Base-by-base conservation (phyloP, 2,113 vertebrate genomes). In the Tricholaema leucomelas region DNA sequence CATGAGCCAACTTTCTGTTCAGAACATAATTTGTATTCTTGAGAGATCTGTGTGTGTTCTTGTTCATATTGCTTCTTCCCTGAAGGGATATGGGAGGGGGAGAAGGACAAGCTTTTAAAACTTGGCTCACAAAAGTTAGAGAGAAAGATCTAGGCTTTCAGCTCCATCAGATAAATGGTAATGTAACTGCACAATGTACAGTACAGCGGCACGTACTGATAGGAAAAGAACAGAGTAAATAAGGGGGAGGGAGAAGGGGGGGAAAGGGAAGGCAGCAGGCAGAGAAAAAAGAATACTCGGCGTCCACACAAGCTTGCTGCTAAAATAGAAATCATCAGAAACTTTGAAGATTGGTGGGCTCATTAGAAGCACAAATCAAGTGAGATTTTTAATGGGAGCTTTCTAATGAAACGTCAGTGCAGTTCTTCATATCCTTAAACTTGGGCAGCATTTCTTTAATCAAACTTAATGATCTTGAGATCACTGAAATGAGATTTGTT, bases 21-120 rank as follows among this genome's bases (percentile, higher is more conserved):
- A 92, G 91, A 95, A 96, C 78, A 97, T 96, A 93, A 91, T 95
- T 72, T 95, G 88, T 93, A 94, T 96, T 94, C 90, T 95, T 93
- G 78, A 89, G 80, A 93, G 67, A 91, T 92, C 54, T 92, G 64
- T 91, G 85, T 11, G 0, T 84, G 74, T 81, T 94, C 85, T 92
- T 92, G 93, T 92, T 95, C 81, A 73, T 85, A 90, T 81, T 76
- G 54, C 81, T 85, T 91, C 70, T 93, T 96, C 86, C 90, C 92
- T 86, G 87, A 87, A 96, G 95, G 83, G 72, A 88, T 88, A 55
- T 56, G 79, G 58, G 63, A 92, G 82, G 79, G 81, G 74, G 78
- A 91, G 69, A 58, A 76, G 24, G 79, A 94, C 67, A 88, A 48
- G 85, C 87, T 90, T 94, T 97, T 96, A 95, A 96, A 93, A 69